Evolutionary conservation across 2,888 invertebrate species (phyloP).

Genomic region (Ceraclea dissimilis): DNA sequence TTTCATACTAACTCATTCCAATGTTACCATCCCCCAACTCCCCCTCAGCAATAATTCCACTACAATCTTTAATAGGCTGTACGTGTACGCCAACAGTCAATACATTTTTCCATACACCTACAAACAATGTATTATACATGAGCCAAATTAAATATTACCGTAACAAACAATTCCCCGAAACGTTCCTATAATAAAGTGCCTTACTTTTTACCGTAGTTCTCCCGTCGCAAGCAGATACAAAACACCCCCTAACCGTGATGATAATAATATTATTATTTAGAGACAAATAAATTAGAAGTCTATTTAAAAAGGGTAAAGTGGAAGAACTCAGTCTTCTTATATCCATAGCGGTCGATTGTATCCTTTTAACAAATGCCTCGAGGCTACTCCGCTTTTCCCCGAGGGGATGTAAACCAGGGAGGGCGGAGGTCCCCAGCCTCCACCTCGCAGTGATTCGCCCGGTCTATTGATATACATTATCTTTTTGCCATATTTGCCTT

Average conservation of each 20-base stretch:
- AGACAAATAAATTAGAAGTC: not conserved
- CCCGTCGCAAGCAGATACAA: not conserved
- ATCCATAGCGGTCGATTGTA: constrained; percentile 1
- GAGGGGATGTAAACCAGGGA: not conserved
- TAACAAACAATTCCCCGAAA: not conserved
- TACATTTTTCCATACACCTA: too few relatives aligned
- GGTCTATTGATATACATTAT: constrained; percentile 22
- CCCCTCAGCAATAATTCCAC: too few relatives aligned
- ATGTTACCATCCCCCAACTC: too few relatives aligned
- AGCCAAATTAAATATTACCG: not conserved
- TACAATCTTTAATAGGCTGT: too few relatives aligned
- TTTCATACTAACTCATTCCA: too few relatives aligned
- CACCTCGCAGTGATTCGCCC: constrained; percentile 11
- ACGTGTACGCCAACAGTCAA: too few relatives aligned
- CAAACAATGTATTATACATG: too few relatives aligned
- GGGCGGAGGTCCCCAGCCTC: not conserved
- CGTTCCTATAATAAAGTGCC: not conserved
- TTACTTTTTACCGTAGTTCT: not conserved
- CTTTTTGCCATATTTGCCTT: constrained; percentile 18
- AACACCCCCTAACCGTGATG: not conserved
- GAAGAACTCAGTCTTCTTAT: not conserved
- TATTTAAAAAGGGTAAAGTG: not conserved
- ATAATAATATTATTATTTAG: not conserved
- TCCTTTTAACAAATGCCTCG: constrained; percentile 5
- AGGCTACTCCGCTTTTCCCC: not conserved